Evolutionary conservation across 1,140 invertebrate species (phyloP), one percentile per base, ranked within the genome.

Genomic region (Achroia grisella): DNA sequence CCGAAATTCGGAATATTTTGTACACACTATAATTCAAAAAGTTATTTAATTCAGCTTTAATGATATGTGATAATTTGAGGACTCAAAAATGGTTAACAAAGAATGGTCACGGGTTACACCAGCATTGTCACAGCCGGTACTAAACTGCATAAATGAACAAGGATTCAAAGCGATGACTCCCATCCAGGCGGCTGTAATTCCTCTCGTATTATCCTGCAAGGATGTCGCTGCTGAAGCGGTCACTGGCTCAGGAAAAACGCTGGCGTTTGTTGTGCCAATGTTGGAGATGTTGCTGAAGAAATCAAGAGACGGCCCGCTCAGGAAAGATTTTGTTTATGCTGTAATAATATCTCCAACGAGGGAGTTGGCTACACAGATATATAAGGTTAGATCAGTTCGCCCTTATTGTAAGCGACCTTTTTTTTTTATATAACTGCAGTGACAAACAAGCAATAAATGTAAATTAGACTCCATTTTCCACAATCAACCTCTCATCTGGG

Each of bases 151-250:
- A 5, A 55, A 66, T 6, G 81, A 79, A 43, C 78, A 81, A 39
- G 69, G 70, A 10, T 85, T 82, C 40, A 63, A 59, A 31, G 42
- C 52, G 9, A 81, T 82, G 77, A 85, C 78, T 11, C 78, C 81
- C 1, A 80, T 83, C 13, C 87, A 97, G 89, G 93, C 94, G 12
- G 93, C 95, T 2, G 93, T 94, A 50, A 98, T 99, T 68, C 97
- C 97, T n/a, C 79, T 97, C 33, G 88, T 99, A 43, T 68, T 98
- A 11, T 91, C 90, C 23, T 93, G 94, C 47, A 98, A 98, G 87
- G 97, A 99, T 89, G 95, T 99, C n/a, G 95, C 94, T 3, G 97
- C 93, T 4, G 97, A 99, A 87, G 97, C 97, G 17, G 95, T 98
- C 0, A 99, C 97, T 12, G 97, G 97, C 2, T 98, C 96, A 71